Percentiles rank a stretch among this genome's conserved stretches.
These are phyloP conservation scores for Lasiurus cinereus DNA, from an alignment of 2,113 vertebrate genomes.

Conservation along the genomic window DNA sequence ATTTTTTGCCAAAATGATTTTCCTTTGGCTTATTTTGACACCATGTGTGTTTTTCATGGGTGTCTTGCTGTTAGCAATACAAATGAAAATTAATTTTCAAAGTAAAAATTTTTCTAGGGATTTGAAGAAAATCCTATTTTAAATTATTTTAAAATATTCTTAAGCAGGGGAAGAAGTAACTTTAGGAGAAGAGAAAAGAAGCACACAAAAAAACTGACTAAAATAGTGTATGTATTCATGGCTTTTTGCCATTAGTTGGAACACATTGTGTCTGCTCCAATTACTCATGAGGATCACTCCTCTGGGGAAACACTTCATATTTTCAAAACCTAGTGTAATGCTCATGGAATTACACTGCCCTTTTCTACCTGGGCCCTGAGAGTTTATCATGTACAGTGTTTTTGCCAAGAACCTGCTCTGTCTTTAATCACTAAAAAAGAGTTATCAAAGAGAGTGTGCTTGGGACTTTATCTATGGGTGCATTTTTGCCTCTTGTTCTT, in stretches of 20 bases:
- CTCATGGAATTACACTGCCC: constrained; percentile 71
- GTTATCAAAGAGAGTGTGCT: background rate
- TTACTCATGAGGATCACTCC: constrained; percentile 77
- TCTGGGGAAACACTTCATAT: constrained; percentile 80
- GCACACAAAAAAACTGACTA: constrained; percentile 62
- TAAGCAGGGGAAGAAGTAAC: constrained; percentile 59
- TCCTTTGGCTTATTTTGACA: too few relatives aligned
- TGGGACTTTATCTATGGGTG: background rate
- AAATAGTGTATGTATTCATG: constrained; percentile 76
- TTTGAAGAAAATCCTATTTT: constrained; percentile 33
- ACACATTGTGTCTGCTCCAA: constrained; percentile 75
- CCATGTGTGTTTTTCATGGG: too few relatives aligned
- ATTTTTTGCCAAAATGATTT: too few relatives aligned
- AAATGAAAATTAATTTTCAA: too few relatives aligned
- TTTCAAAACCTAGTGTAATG: constrained; percentile 82
- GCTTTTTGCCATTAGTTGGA: constrained; percentile 69
- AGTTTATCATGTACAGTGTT: constrained; percentile 57
- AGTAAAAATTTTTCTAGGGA: background rate
- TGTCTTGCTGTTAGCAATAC: too few relatives aligned
- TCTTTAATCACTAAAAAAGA: constrained; percentile 47
- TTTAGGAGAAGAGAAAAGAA: constrained; percentile 70
- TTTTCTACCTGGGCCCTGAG: constrained; percentile 70
- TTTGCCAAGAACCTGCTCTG: constrained; percentile 36
- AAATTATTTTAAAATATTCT: constrained; percentile 7
- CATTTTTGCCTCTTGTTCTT: background rate